Evolutionary conservation across 2,797 vertebrate species (phyloP).

Genomic region (Esox lucius): DNA sequence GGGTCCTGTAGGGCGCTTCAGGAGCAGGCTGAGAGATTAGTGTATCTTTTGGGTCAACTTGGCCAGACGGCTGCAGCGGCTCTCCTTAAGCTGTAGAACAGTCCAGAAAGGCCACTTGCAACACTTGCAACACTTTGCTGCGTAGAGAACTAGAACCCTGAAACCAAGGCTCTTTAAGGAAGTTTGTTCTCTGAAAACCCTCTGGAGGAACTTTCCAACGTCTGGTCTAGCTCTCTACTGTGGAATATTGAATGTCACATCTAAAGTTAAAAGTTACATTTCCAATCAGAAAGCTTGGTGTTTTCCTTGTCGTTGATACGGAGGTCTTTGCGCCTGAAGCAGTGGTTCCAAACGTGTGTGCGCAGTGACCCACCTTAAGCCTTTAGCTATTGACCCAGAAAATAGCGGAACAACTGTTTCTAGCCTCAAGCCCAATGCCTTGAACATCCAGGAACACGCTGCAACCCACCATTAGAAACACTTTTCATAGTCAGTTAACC

Average conservation of each 20-base stretch:
- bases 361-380: neutral
- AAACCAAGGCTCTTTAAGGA: neutral
- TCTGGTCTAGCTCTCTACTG: neutral
- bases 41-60: neutral
- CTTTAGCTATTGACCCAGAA: constrained; percentile 8
- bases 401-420: neutral
- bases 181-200: neutral
- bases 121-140: neutral
- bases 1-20: neutral
- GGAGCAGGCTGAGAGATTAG: constrained; percentile 4
- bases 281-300: neutral
- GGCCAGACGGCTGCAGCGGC: neutral
- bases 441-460: neutral
- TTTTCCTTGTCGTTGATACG: neutral
- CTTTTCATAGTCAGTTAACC: neutral
- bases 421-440: neutral
- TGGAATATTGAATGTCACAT: neutral
- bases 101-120: neutral
- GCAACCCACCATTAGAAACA: neutral
- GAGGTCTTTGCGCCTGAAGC: neutral
- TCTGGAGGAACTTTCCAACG: neutral
- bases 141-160: neutral
- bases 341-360: neutral
- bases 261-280: neutral
- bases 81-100: neutral